Conservation (phyloP, 2,797 vertebrate genomes). For the Sebastes nivosus region DNA sequence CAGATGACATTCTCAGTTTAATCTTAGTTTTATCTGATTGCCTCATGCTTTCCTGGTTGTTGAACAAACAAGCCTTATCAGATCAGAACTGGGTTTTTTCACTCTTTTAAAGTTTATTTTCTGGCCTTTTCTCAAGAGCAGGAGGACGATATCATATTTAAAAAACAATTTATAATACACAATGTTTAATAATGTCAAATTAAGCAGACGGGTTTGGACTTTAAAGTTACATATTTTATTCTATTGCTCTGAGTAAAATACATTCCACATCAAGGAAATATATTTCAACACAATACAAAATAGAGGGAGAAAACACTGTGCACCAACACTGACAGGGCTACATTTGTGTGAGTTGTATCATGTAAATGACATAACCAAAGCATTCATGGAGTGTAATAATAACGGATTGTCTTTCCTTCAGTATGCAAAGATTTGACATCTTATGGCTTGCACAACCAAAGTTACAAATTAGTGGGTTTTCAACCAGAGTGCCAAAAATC, state of each 20-base stretch:
- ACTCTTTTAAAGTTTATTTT: neutral
- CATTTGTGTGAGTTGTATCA: slow-evolving; percentile 4
- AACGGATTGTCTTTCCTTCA: slow-evolving; percentile 57
- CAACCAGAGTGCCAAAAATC: neutral
- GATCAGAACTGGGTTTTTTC: neutral
- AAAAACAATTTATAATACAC: neutral
- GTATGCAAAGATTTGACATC: slow-evolving; percentile 3
- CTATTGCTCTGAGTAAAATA: slow-evolving; percentile 74
- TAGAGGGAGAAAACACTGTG: slow-evolving; percentile 43
- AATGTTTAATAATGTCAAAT: neutral
- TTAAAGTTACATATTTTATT: slow-evolving; percentile 72
- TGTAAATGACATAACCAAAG: slow-evolving; percentile 43
- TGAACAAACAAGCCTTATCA: neutral
- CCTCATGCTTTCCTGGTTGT: neutral
- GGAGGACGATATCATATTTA: fast-evolving
- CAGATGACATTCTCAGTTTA: neutral
- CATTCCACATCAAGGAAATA: slow-evolving; percentile 65
- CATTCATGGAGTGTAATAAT: slow-evolving; percentile 56
- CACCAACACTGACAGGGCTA: slow-evolving; percentile 60
- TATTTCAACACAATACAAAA: slow-evolving; percentile 72
- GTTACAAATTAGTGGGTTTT: neutral
- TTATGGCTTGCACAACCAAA: neutral
- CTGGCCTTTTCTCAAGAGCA: neutral
- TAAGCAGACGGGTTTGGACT: neutral
- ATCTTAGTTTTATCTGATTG: neutral